Base-by-base conservation (phyloP, 2,888 invertebrate species). In the Parnassius glacialis region DNA sequence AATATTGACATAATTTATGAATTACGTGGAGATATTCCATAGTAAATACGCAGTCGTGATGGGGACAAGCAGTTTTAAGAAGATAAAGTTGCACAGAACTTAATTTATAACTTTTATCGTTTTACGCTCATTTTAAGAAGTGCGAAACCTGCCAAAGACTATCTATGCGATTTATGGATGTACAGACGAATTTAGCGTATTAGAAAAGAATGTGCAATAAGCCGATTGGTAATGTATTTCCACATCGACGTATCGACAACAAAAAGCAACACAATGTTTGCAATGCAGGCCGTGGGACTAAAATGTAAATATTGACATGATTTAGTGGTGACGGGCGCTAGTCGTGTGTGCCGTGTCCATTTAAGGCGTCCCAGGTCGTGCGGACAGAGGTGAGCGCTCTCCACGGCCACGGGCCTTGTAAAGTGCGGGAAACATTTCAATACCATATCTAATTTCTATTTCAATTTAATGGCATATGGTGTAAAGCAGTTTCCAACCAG, bases 1-100 rank as follows among this genome's bases (percentile, higher is more conserved):
- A 85, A 85, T 83, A 83, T 80, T 80, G 77, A 75, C 76, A 81
- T 82, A 81, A 82, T 82, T 82, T 82, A 78, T 77, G 74, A 75
- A 79, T 74, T 75, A 73, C 79, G 25, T 73, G 56, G 73, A 75
- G 78, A 74, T 74, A 74, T 79, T 74, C 71, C 51, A 51, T 51
- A 11, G 20, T 25, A 25, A 51, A 51, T 25, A 47, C 13, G 13
- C 47, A 47, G n/a, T 13, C 12, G 13, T 47, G 13, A 13, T 2
- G 16, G 12, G 1, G 13, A 13, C 47, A 47, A 12, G 9, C 13
- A 9, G 13, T n/a, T 9, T 9, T 5, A 47, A 13, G 13, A 47
- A 47, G 13, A 13, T 47, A 5, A 47, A 13, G 13, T 13, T 47
- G 7, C 13, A 13, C 5, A 47, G 10, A 48, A 48, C 13, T 12